A percentile compares a stretch with the other conserved stretches of the same genome.
Conservation (phyloP, 1,140 invertebrate species). For the Globodera rostochiensis region DNA sequence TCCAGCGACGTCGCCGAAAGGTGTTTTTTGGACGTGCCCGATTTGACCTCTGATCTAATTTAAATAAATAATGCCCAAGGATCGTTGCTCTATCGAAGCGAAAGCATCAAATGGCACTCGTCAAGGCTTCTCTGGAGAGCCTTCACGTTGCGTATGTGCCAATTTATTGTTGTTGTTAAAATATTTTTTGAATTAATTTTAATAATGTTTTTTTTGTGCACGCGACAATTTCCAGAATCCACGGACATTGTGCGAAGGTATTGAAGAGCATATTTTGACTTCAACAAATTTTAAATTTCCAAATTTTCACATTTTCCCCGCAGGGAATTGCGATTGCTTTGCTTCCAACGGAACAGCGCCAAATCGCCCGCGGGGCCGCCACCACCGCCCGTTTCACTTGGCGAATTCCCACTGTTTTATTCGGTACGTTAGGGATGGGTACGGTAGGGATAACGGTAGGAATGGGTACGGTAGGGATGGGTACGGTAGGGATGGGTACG, state of each 20-base stretch:
- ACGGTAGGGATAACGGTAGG: not conserved
- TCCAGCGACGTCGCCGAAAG: not conserved
- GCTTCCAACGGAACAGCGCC: not conserved
- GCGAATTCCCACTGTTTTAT: constrained; percentile 46
- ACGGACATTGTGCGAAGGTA: constrained; percentile 42
- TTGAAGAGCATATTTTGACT: not conserved
- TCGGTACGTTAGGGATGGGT: constrained; percentile 21
- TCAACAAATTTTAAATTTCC: not conserved
- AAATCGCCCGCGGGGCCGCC: constrained; percentile 29
- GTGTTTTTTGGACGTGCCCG: not conserved
- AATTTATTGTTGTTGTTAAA: not conserved
- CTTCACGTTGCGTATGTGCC: constrained; percentile 36
- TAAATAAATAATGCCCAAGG: not conserved
- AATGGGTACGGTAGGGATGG: not conserved
- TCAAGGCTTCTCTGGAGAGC: constrained; percentile 48
- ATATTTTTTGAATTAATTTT: not conserved
- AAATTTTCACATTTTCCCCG: not conserved
- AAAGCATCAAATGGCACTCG: constrained; percentile 44
- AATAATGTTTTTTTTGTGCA: not conserved
- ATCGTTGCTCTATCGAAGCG: constrained; percentile 54
- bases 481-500: not conserved
- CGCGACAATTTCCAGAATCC: constrained; percentile 34
- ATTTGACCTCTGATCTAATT: too few species aligned
- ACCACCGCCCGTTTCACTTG: constrained; percentile 17
- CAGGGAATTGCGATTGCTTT: constrained; percentile 14